Percentiles rank a stretch among this genome's conserved stretches.
These are phyloP conservation scores for Stictonetta naevosa DNA, from an alignment of 2,113 vertebrate genomes.

Conservation along the genomic window DNA sequence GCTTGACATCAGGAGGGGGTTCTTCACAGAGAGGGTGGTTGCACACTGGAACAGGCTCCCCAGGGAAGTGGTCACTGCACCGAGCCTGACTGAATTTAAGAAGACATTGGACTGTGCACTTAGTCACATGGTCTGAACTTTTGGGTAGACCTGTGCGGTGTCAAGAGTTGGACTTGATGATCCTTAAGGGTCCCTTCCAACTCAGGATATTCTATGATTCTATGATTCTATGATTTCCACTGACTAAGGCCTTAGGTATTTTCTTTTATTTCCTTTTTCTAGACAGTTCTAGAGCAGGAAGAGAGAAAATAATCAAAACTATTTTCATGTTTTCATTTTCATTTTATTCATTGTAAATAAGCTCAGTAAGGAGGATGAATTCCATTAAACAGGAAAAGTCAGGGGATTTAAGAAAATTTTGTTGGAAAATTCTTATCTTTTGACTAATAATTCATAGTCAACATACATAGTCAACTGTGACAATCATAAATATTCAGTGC, in stretches of 20 bases:
- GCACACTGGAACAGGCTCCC: too few species aligned
- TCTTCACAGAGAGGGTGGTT: too few species aligned
- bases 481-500: not conserved
- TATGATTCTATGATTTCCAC: not conserved
- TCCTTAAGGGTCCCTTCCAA: too few species aligned
- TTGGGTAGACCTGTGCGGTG: too few species aligned
- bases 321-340: not conserved
- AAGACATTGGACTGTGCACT: too few species aligned
- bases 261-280: not conserved
- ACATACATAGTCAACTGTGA: not conserved
- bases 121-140: too few species aligned
- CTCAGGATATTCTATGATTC: too few species aligned
- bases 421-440: not conserved
- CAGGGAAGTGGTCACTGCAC: too few species aligned
- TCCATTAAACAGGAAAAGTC: not conserved
- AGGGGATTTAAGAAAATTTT: not conserved
- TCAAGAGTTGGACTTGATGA: too few species aligned
- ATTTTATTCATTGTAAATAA: conserved; percentile 8
- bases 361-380: not conserved
- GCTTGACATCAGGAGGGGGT: too few species aligned
- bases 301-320: not conserved
- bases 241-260: not conserved
- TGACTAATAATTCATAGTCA: not conserved
- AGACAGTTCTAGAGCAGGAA: not conserved
- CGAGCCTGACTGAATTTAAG: too few species aligned